Evolutionary conservation across 2,888 invertebrate species (phyloP), one percentile per base, ranked within the genome.

Genomic region (Oxytorus armatus): DNA sequence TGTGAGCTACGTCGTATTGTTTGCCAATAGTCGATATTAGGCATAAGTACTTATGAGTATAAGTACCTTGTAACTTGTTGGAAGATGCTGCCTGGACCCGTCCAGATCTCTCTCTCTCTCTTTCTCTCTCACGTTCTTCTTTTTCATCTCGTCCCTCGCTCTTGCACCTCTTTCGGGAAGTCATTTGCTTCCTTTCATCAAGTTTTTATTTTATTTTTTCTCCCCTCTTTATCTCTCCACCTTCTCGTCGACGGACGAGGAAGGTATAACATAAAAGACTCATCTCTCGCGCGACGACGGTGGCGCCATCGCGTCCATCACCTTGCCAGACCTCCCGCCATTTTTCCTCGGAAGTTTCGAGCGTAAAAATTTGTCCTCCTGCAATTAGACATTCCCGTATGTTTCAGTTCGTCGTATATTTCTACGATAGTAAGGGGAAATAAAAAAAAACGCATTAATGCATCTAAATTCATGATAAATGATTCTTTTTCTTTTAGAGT

Each of bases 131-230:
- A 49, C n/a, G n/a, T 61, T 68, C 29, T 51, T 51, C 25, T 53
- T 59, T 29, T 68, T 42, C 16, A 49, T 51, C 42, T 16, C 73
- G 53, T 68, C 61, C 39, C 61, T 72, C 47, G 23, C 44, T 44
- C 65, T 70, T 75, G 23, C n/a, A 59, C 73, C 53, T 39, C 78
- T 76, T 81, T 76, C 81, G 75, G 69, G 42, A 75, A 79, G 75
- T 82, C 72, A 76, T 76, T 82, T 77, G 66, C 63, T 51, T 76
- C 76, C 63, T 79, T 82, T 79, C 81, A 69, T 79, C 72, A 51
- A 73, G 42, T 25, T 79, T 69, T 79, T 72, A 51, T 65, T 53
- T 59, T 59, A 42, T 33, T 49, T 57, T 51, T 51, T 23, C 25
- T 61, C 23, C 39, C 16, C 36, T 44, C 10, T n/a, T n/a, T n/a